Evolutionary conservation across 2,888 invertebrate genomes (phyloP), one percentile per base, ranked within the genome.

Genomic region (Congeria kusceri): DNA sequence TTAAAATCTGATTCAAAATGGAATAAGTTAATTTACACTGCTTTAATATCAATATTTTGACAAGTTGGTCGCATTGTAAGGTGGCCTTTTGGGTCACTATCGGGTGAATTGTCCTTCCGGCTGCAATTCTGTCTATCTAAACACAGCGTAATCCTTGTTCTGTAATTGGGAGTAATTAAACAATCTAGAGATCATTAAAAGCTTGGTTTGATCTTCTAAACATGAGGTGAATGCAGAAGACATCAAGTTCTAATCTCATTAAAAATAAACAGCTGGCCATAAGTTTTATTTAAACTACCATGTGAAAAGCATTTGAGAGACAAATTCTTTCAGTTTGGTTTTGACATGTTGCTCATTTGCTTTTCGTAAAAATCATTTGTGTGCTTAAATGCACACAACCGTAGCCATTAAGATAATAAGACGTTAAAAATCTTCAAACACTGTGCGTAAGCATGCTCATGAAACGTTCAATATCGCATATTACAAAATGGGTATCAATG

Each of bases 11-110:
- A 47, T 68, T 75, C 64, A 70, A 63, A 73, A 49, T 58, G 59
- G 65, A 75, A 68, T 72, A 63, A 72, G 72, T 80, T 72, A 72
- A 77, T 77, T 77, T 72, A 67, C 73, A 62, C 69, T 58, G 66
- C 32, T 39, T 68, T 58, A 73, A 80, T 73, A 77, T 76, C 80
- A 80, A 80, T 80, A 80, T 80, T 80, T 69, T 77, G 65, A 76
- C 72, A 77, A 53, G 67, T 63, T 29, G 39, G 32, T 64, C 39
- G 18, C 20, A 58, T 23, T 56, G 46, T 49, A 46, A 39, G 32
- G 57, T 39, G 56, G 63, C 61, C 44, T 47, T 68, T 23, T 27
- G 53, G 68, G 53, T 53, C 68, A 62, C 56, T 57, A 13, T 53
- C 28, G 18, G 28, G n/a, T 44, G 63, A 75, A 75, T 29, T 63